These are phyloP conservation scores for Barypeithes pellucidus DNA, from an alignment of 2,888 invertebrate species.

Conservation along the genomic window DNA sequence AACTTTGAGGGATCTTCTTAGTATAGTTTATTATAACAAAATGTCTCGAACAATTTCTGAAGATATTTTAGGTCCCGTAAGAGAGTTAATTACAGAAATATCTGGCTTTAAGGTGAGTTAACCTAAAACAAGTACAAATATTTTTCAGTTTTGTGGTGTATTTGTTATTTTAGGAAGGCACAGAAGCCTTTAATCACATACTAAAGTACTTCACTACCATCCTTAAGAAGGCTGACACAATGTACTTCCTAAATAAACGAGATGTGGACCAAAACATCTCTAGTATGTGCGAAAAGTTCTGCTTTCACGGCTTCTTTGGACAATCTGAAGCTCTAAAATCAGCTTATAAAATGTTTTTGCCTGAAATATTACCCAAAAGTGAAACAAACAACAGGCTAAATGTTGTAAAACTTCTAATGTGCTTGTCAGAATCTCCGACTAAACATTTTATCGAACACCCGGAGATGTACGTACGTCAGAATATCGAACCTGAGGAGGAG, in stretches of 20 bases:
- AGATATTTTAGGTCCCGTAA: constrained; percentile 56
- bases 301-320: constrained; percentile 65
- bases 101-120: constrained; percentile 61
- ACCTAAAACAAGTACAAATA: constrained; percentile 35
- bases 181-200: constrained; percentile 60
- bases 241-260: constrained; percentile 64
- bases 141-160: constrained; percentile 13
- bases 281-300: constrained; percentile 66
- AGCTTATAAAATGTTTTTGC: constrained; percentile 63
- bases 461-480: constrained; percentile 61
- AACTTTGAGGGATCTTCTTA: background rate
- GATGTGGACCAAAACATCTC: constrained; percentile 64
- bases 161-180: constrained; percentile 59
- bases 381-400: constrained; percentile 62
- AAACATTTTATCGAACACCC: constrained; percentile 63
- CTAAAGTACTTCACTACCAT: constrained; percentile 61
- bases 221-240: constrained; percentile 63
- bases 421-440: constrained; percentile 66
- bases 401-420: constrained; percentile 65
- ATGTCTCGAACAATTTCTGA: constrained; percentile 60
- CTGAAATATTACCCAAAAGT: constrained; percentile 57
- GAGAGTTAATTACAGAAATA: constrained; percentile 60
- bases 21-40: constrained; percentile 26
- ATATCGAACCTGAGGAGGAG: constrained; percentile 67
- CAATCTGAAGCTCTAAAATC: constrained; percentile 63